Evolutionary conservation across 64 coral and sea anemone genomes (phyloP), one percentile per base, ranked within the genome.

Genomic region (Astreopora myriophthalma): DNA sequence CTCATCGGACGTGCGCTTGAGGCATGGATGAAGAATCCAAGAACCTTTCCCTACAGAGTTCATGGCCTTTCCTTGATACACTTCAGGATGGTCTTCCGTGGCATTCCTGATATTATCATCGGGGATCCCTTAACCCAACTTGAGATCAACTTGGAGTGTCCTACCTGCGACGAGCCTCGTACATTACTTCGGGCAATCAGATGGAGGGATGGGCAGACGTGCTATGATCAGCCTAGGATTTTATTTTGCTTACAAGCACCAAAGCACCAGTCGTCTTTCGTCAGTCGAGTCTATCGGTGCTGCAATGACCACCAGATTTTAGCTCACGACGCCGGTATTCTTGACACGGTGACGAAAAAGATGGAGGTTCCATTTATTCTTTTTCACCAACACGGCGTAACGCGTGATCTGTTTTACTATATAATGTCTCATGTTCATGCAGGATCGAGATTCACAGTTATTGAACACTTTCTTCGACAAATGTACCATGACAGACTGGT

Each of bases 281-380:
- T 87, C 8, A 87, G 85, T 48, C 33, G 85, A 22, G 64, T 87
- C 8, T 87, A 87, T 29, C 35, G 67, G 14, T 87, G 85, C 22
- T 19, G 16, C 20, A 29, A 40, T 28, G 85, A 67, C 20, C 85
- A 87, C 40, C 33, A 87, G 28, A 34, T 72, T 6, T 44, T 87
- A 26, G 85, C 63, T 2, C 85, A 87, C 85, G 85, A 87, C 60
- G n/a, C 66, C 25, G 4, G 8, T 3, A 71, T 87, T 8, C 8
- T 87, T 16, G 65, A 72, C 10, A 0, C 12, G 11, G 70, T 87
- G 36, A 0, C 66, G n/a, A 11, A 35, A 10, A 28, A 40, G 38
- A 17, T 57, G 3, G 17, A 49, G n/a, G 66, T 87, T 29, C 85
- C 85, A 12, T 87, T 87, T 46, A 12, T 46, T 71, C 69, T 87